Conservation (phyloP, 2,113 vertebrate species). For the Indicator maculatus region DNA sequence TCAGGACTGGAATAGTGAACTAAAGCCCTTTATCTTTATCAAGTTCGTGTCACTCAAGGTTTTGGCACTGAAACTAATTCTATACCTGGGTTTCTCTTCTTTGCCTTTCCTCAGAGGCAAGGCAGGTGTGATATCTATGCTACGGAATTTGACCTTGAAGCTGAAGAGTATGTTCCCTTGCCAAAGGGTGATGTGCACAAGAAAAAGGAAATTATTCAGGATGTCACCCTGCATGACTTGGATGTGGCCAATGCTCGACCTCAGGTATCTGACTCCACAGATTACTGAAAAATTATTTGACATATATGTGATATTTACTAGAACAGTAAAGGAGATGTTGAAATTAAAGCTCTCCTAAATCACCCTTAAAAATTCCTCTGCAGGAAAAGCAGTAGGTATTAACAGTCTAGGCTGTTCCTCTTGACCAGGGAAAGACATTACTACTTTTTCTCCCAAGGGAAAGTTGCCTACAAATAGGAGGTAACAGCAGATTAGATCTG, state of each 20-base stretch:
- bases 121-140: constrained; percentile 98
- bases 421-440: not conserved
- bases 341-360: not conserved
- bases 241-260: constrained; percentile 95
- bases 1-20: constrained; percentile 66
- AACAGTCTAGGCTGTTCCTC: not conserved
- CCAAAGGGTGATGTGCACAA: constrained; percentile 99
- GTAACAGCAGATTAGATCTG: not conserved
- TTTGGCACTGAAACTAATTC: constrained; percentile 65
- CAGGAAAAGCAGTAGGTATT: not conserved
- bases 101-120: constrained; percentile 84
- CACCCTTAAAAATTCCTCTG: not conserved
- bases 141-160: constrained; percentile 98
- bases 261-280: constrained; percentile 81
- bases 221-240: constrained; percentile 96
- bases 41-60: constrained; percentile 45
- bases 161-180: constrained; percentile 96
- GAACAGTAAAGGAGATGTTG: not conserved
- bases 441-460: not conserved
- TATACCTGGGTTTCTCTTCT: constrained; percentile 66
- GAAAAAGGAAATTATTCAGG: constrained; percentile 99
- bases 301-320: not conserved
- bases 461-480: not conserved
- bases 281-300: not conserved
- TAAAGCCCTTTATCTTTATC: constrained; percentile 27